Percentiles rank a stretch among this genome's conserved stretches.
These are phyloP conservation scores for Dysdera silvatica DNA, from an alignment of 1,140 invertebrate genomes.

Conservation along the genomic window DNA sequence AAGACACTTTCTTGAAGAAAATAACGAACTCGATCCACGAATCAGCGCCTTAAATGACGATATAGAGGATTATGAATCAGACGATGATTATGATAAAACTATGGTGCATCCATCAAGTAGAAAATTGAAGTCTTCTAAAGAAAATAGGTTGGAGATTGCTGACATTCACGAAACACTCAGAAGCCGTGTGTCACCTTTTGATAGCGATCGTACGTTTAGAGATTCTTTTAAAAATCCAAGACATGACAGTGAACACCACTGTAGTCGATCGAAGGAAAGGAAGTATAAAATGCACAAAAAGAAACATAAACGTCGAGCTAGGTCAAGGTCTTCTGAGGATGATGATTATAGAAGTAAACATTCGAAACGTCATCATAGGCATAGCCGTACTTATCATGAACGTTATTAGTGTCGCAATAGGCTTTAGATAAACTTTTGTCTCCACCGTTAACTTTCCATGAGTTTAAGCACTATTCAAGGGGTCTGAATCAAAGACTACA, in stretches of 20 bases:
- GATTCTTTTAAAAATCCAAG: conserved; percentile 7
- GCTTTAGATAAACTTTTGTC: too few species aligned
- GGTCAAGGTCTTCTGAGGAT: conserved; percentile 12
- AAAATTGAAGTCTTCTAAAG: conserved; percentile 1
- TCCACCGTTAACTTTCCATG: too few species aligned
- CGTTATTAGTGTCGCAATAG: too few species aligned
- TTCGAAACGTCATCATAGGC: conserved; percentile 15
- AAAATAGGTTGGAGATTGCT: not conserved
- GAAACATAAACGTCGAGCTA: conserved; percentile 37
- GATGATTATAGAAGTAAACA: conserved; percentile 10
- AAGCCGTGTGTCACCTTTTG: conserved; percentile 27
- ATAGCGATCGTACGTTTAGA: conserved; percentile 12
- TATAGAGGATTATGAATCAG: conserved; percentile 67
- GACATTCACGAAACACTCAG: conserved; percentile 13
- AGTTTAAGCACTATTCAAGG: too few species aligned
- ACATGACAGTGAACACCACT: conserved; percentile 22
- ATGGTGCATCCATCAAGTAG: conserved; percentile 17
- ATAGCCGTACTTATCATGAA: not conserved
- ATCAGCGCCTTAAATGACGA: conserved; percentile 89
- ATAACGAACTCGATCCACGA: conserved; percentile 83
- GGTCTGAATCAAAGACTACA: too few species aligned
- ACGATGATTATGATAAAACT: conserved; percentile 64
- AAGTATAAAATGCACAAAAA: conserved; percentile 29
- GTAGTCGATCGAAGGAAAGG: conserved; percentile 19
- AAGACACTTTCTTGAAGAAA: conserved; percentile 82